Percentiles rank a stretch among this genome's conserved stretches.
phyloP scores from a whole-genome alignment of 2,888 invertebrate species.

The Euphydryas editha region DNA sequence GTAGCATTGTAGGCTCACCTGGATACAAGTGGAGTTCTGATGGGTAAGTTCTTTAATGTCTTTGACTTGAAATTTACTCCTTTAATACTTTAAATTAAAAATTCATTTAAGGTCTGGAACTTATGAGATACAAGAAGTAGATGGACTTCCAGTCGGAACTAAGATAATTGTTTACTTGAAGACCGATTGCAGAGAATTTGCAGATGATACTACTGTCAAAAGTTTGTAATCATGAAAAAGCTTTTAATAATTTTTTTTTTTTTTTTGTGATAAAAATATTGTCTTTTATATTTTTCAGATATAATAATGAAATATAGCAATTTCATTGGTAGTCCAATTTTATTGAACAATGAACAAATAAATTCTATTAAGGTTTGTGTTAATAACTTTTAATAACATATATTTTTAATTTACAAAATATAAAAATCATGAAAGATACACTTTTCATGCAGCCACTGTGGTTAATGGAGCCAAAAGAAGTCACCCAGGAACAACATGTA shows the following conservation, averaged over 20 bases:
- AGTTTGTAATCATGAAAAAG: conserved; percentile 66
- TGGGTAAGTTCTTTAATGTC: conserved; percentile 80
- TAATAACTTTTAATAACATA: conserved; percentile 32
- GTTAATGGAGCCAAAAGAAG: conserved; percentile 95
- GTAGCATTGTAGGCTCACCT: conserved; percentile 85
- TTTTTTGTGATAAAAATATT: background rate
- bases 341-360: conserved; percentile 93
- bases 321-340: conserved; percentile 97
- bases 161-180: conserved; percentile 96
- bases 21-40: conserved; percentile 96
- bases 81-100: background rate
- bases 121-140: conserved; percentile 94
- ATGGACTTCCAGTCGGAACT: conserved; percentile 93
- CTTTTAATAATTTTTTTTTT: too few relatives aligned
- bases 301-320: conserved; percentile 98
- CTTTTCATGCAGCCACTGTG: conserved; percentile 89
- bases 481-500: conserved; percentile 92
- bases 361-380: conserved; percentile 92
- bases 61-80: too few relatives aligned
- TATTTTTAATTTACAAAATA: background rate
- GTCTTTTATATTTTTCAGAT: conserved; percentile 72
- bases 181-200: conserved; percentile 93
- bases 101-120: conserved; percentile 87
- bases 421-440: background rate
- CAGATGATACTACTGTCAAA: conserved; percentile 93